Percentiles rank a stretch among this genome's conserved stretches.
phyloP scores from a whole-genome alignment of 2,797 vertebrate genomes.

The Remorina albescens region DNA sequence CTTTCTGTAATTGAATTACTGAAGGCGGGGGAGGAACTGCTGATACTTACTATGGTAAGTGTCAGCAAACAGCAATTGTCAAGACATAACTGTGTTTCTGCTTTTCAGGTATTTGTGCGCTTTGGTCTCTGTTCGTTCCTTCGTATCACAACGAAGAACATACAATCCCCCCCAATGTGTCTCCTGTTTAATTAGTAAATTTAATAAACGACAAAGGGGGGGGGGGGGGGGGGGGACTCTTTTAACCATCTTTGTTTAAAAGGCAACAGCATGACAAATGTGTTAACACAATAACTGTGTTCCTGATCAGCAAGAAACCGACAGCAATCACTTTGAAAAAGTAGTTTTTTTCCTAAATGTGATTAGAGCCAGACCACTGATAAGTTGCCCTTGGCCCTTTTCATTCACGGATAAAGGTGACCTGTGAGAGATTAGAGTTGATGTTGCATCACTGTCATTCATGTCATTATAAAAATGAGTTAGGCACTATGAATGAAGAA shows the following conservation, averaged over 20 bases:
- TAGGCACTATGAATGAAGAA: neutral
- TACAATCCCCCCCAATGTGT: neutral
- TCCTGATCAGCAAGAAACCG: neutral
- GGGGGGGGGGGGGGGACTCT: too few species aligned
- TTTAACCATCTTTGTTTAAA: neutral
- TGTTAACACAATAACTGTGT: neutral
- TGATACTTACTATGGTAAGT: slow-evolving; percentile 10
- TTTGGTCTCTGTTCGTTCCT: neutral
- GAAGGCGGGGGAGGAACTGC: slow-evolving; percentile 22
- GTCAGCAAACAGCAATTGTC: too few species aligned
- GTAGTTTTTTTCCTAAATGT: neutral
- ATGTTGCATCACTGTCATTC: neutral
- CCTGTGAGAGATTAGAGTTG: neutral
- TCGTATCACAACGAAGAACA: neutral
- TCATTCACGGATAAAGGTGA: neutral
- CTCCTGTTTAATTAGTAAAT: neutral
- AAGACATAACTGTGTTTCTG: slow-evolving; percentile 17
- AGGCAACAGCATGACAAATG: neutral
- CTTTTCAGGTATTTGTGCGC: neutral
- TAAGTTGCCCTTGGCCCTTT: too few species aligned
- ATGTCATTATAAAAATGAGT: neutral
- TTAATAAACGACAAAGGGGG: neutral
- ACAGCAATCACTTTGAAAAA: neutral
- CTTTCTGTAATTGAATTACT: slow-evolving; percentile 52
- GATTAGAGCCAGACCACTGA: neutral